Evolutionary conservation across 2,797 vertebrate genomes (phyloP).

Genomic region (Gallirallus australis): DNA sequence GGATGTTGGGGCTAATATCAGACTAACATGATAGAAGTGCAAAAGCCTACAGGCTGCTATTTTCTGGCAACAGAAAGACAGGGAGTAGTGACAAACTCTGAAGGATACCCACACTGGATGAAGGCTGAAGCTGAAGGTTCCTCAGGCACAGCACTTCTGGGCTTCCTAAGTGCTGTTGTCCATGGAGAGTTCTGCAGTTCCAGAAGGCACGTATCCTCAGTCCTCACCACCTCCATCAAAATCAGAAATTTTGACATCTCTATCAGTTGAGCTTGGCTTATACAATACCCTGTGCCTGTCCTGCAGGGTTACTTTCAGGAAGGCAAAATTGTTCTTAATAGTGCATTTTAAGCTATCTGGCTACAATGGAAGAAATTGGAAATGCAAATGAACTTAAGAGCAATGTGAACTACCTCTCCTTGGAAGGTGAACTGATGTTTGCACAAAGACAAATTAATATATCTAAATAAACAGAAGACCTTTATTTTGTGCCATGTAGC

Average conservation of each 20-base stretch:
- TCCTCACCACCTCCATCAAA: neutral
- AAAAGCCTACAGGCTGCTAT: fast-evolving
- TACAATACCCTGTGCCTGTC: fast-evolving
- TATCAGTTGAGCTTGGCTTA: neutral
- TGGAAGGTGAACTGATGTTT: neutral
- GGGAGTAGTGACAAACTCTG: neutral
- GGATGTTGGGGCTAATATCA: neutral
- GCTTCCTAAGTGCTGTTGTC: neutral
- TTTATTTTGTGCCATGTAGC: neutral
- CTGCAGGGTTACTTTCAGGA: neutral
- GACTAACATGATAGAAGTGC: neutral
- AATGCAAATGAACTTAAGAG: neutral
- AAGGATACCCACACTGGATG: fast-evolving
- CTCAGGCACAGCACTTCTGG: neutral
- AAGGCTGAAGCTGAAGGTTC: neutral
- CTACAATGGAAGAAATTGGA: neutral
- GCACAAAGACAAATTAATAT: neutral
- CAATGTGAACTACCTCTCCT: neutral
- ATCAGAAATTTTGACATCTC: neutral
- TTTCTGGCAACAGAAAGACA: neutral
- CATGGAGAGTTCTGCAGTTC: fast-evolving
- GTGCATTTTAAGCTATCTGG: neutral
- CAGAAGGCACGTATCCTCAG: fast-evolving
- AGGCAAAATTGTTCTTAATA: neutral
- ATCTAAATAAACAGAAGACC: neutral